Evolutionary conservation across 2,113 vertebrate species (phyloP).

Genomic region (Phocoena phocoena): DNA sequence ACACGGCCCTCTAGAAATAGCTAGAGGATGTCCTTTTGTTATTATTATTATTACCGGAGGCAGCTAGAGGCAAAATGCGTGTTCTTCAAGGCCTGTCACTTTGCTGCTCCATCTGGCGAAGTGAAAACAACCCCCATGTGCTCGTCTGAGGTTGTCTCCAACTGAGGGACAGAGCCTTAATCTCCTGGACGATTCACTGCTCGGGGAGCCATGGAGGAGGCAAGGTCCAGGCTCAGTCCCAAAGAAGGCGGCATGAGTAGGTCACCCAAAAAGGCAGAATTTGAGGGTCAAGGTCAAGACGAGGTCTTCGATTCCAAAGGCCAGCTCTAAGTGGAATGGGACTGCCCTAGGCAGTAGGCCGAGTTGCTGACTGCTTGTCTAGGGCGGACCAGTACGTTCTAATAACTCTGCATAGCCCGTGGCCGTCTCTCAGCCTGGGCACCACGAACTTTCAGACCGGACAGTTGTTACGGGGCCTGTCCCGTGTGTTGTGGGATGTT

Average conservation of each 20-base stretch:
- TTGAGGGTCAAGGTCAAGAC: background rate
- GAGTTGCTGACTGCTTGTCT: background rate
- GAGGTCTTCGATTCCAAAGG: background rate
- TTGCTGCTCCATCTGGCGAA: background rate
- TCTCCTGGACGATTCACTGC: background rate
- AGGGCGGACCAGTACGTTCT: background rate
- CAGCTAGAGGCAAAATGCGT: background rate
- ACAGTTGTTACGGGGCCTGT: rapidly evolving
- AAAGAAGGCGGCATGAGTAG: background rate
- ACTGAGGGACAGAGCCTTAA: background rate
- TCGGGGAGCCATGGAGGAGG: background rate
- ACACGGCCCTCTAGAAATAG: background rate
- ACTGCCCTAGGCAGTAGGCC: background rate
- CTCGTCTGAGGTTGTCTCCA: background rate
- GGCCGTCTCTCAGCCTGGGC: too few relatives aligned
- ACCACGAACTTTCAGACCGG: too few relatives aligned
- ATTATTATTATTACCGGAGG: background rate
- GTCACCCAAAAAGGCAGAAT: background rate
- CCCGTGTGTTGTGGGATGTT: background rate
- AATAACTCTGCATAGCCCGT: background rate
- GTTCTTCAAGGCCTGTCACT: background rate
- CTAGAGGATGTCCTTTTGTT: background rate
- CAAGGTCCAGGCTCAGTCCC: background rate
- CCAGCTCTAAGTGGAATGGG: background rate
- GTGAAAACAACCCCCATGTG: background rate